Evolutionary conservation across 2,113 vertebrate species (phyloP), one percentile per base, ranked within the genome.

Genomic region (Phaethon lepturus): DNA sequence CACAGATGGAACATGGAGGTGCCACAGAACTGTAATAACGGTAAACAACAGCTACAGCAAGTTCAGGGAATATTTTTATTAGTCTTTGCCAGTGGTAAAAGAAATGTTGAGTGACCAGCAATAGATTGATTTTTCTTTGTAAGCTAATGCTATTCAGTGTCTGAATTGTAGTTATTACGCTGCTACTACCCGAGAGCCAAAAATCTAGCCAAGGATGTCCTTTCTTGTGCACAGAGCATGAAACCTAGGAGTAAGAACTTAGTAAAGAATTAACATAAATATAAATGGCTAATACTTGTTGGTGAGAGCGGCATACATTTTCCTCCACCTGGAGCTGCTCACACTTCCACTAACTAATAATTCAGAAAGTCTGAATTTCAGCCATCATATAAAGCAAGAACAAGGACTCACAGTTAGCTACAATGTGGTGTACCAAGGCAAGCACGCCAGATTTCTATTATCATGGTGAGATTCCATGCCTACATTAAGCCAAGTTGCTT

Each of bases 401-500:
- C 78, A 87, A 95, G 84, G 84, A 67, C 69, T 90, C 86, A 44
- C 0, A 2, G 83, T 86, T 94, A 95, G 96, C 72, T 93, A 53
- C 89, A 86, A 49, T 33, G 93, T 90, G 91, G 59, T 68, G 40
- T 72, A 95, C 72, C 73, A 88, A 50, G 59, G 94, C 75, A 90
- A 80, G 77, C 77, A 10, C 76, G 90, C 93, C 93, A 96, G 77
- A 63, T 85, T 88, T 74, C 87, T 88, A 33, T 90, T 95, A 82
- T 76, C 77, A 33, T 67, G 86, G 91, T 89, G 93, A 94, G 89
- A 93, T 94, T 93, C 88, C 87, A 88, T 63, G 64, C 67, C 82
- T 93, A 7, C 58, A 9, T 88, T 84, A 92, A 94, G 91, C 95
- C 95, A 97, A 96, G 78, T 75, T 92, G 72, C 49, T 83, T 96